Base-by-base conservation (phyloP, 2,888 invertebrate genomes). In the Cantharis nigra region DNA sequence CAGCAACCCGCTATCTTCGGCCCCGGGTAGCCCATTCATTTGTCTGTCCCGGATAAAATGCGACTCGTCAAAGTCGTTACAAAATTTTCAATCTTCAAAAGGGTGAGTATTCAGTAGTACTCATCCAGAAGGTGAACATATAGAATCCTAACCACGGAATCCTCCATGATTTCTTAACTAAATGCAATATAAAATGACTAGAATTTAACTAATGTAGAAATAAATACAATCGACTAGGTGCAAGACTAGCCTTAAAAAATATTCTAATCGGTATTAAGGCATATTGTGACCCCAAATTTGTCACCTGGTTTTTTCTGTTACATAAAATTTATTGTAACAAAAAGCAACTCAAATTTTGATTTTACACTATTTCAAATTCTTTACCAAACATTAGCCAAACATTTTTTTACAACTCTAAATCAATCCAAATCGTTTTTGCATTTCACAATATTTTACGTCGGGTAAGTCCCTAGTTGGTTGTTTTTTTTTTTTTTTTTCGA, bases 221-320 rank as follows among this genome's bases (percentile, higher is more conserved):
- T 81, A 80, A 82, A 83, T 81, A 84, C 81, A 80, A 80, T 78
- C 81, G 85, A 84, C 83, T 85, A 82, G 85, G 86, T 87, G 87
- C 86, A 76, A 85, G 86, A 87, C 87, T 87, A 87, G 86, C 86
- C 83, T 86, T 86, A 86, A 83, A 83, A 79, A 83, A 81, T 83
- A 78, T 81, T 82, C 83, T 84, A 84, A 80, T 82, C 83, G 84
- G 83, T 84, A 84, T 84, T 84, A 88, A 88, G 87, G 88, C 87
- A 88, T 86, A 86, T 85, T 86, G 87, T 87, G 87, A 86, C 85
- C 83, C 82, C 83, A 81, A 84, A 84, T 85, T 85, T 82, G 85
- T 85, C 87, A 86, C 86, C 85, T 86, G 85, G 84, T 83, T 83
- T 74, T 71, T 75, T 79, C 75, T 75, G 80, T 78, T 80, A 81